Base-by-base conservation (phyloP, 2,797 vertebrate genomes). In the Poecile montanus region DNA sequence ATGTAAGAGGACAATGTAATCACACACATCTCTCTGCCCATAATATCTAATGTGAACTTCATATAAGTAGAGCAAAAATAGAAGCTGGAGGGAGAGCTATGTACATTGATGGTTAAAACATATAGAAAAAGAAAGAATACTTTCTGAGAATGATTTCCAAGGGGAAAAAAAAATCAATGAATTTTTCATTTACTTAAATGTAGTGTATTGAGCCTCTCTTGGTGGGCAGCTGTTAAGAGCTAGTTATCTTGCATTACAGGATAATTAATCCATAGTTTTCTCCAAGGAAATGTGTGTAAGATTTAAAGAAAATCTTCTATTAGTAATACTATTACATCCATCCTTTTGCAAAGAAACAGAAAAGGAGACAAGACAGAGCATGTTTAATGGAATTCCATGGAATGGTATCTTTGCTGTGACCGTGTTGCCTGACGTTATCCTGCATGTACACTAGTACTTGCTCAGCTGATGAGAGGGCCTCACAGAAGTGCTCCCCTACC, bases 181-280 rank as follows among this genome's bases (percentile, higher is more conserved):
- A 30, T 92, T 81, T 85, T 93, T 87, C 4, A 57, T 79, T 90
- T 82, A 40, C 30, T 73, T 89, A 87, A 72, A 54, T 51, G 32
- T 19, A 11, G 21, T 15, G 5, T 75, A 22, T 84, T 48, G 17
- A 53, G 25, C 15, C 58, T 81, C 8, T 94, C 58, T 86, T 50
- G 25, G 63, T 79, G 60, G 83, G 71, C 76, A 84, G 47, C 58
- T 40, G 7, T 74, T 40, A 61, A 74, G 74, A 89, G 18, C 56
- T 73, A 65, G 57, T 89, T 87, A 44, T 74, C 48, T 89, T 82
- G 84, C 56, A 61, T 93, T 91, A 56, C 26, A 38, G 32, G 4
- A 11, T 92, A 76, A 94, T 95, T 91, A 95, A 78, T 67, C n/a
- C 26, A 38, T 34, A 63, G 30, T 83, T 77, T 94, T 87, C 78